phyloP scores from a whole-genome alignment of 1,140 invertebrate species.

The Drosophila erecta region DNA sequence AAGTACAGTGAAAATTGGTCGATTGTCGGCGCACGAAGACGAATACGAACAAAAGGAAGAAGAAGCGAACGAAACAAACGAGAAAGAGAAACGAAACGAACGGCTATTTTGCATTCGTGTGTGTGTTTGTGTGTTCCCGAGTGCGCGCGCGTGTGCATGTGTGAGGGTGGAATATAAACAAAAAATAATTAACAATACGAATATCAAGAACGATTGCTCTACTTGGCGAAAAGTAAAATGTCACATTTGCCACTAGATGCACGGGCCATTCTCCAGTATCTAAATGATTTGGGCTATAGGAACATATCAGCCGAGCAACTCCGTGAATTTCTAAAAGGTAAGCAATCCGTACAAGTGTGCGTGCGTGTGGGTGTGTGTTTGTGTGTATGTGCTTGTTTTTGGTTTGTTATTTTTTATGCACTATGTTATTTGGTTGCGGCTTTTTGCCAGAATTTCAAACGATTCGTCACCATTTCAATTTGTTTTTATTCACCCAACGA shows the following conservation, averaged over 20 bases:
- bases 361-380: conserved; percentile 18
- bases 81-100: conserved; percentile 70
- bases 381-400: conserved; percentile 19
- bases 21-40: conserved; percentile 66
- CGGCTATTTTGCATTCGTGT: conserved; percentile 42
- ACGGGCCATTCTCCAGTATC: conserved; percentile 85
- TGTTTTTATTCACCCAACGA: conserved; percentile 39
- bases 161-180: conserved; percentile 69
- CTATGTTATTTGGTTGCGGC: conserved; percentile 52
- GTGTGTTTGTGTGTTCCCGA: conserved; percentile 5
- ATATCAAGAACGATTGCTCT: conserved; percentile 56
- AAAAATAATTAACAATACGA: conserved; percentile 49
- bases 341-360: conserved; percentile 33
- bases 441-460: conserved; percentile 63
- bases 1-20: conserved; percentile 79
- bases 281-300: conserved; percentile 86
- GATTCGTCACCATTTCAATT: conserved; percentile 73
- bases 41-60: conserved; percentile 36
- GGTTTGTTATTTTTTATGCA: conserved; percentile 59
- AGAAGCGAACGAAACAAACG: conserved; percentile 61
- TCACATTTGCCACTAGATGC: conserved; percentile 85
- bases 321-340: conserved; percentile 86
- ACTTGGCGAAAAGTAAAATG: conserved; percentile 66
- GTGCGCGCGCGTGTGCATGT: conserved; percentile 27
- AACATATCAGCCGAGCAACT: conserved; percentile 85